phyloP scores from a whole-genome alignment of 1,140 invertebrate genomes.

The Harlomillsia oculata region DNA sequence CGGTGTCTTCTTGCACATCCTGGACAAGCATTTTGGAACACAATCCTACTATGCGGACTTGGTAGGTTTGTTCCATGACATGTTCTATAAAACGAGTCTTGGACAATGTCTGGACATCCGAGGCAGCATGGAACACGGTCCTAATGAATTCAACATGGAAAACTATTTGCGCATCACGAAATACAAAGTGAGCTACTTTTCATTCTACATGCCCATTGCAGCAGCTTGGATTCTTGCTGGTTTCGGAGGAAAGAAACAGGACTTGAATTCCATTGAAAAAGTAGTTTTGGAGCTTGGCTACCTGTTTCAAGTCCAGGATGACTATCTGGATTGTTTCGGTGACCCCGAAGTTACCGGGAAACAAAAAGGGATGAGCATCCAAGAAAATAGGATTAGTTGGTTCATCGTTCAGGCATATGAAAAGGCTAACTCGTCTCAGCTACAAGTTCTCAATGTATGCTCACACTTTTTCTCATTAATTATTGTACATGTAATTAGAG shows the following conservation, averaged over 20 bases:
- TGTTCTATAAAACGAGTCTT: too few species aligned
- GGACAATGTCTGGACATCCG: too few species aligned
- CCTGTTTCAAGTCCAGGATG: conserved; percentile 87
- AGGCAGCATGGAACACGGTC: too few species aligned
- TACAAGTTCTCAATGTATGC: conserved; percentile 63
- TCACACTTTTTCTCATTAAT: too few species aligned
- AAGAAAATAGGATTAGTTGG: conserved; percentile 95
- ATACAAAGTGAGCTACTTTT: conserved; percentile 92
- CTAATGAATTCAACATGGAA: too few species aligned
- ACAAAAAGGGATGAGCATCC: conserved; percentile 70
- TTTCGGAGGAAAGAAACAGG: too few species aligned
- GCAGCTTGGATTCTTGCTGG: conserved; percentile 50
- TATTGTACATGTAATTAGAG: too few species aligned
- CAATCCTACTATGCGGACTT: too few species aligned
- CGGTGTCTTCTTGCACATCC: too few species aligned
- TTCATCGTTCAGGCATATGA: conserved; percentile 78
- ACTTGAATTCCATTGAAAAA: conserved; percentile 55
- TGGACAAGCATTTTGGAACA: too few species aligned
- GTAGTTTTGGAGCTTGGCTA: conserved; percentile 89
- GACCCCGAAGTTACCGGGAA: conserved; percentile 54
- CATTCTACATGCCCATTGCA: conserved; percentile 83
- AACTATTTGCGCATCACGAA: conserved; percentile 83
- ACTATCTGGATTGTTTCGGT: conserved; percentile 55
- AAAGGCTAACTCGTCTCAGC: conserved; percentile 61
- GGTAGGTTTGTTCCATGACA: too few species aligned